Base-by-base conservation (phyloP, 2,888 invertebrate genomes). In the Parapristionchus giblindavisi region DNA sequence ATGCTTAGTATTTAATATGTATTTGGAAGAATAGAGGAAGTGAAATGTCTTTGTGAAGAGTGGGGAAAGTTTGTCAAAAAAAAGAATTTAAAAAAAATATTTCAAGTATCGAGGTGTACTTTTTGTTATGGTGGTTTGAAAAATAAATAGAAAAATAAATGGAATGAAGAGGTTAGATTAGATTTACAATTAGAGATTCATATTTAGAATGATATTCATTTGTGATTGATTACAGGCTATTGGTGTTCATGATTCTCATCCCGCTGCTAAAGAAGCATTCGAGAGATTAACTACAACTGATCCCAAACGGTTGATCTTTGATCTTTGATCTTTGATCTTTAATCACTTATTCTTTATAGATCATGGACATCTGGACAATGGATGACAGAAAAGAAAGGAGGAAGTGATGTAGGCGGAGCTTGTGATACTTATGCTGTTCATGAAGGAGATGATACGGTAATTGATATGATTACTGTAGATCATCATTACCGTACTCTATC, bases 351-450 rank as follows among this genome's bases (percentile, higher is more conserved):
- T n/a, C n/a, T n/a, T n/a, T n/a, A 81, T 3, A 78, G 85, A 48
- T 91, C 91, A 80, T 91, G 91, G 91, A 91, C 91, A 0, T 91
- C 90, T 74, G 91, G 91, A 0, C 91, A 91, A 83, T 91, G 91
- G 91, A 91, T 91, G 91, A 91, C 91, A 0, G 91, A 91, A 81
- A 89, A 89, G 78, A 85, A 87, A 79, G 91, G 91, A 43, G 91
- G 91, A 3, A 91, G 91, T 51, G 91, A 91, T 88, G 91, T 91
- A n/a, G 91, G 89, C 4, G 85, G 87, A 76, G 91, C 77, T 76
- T 82, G 81, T 58, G 85, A 85, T 61, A 85, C 84, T 1, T 84
- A 83, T 70, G 85, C 85, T 1, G 80, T 79, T 4, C 81, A 80
- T 34, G 65, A 79, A 0, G 77, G 77, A 27, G 81, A 77, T 21